Conservation (phyloP, 2,797 vertebrate genomes). For the Decapterus maruadsi region DNA sequence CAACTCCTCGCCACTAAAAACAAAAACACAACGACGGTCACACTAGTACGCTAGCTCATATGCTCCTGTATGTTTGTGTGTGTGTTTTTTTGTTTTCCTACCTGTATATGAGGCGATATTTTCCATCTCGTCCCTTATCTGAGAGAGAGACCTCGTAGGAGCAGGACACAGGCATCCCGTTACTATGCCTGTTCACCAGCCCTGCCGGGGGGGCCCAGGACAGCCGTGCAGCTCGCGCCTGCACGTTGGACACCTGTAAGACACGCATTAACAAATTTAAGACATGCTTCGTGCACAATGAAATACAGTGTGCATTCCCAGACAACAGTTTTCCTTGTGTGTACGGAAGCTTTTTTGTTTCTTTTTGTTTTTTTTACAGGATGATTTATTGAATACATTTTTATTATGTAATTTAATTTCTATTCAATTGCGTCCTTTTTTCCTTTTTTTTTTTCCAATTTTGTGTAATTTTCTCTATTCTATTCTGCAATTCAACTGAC, state of each 20-base stretch:
- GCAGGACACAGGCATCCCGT: constrained; percentile 91
- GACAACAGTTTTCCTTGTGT: neutral
- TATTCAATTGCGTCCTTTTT: neutral
- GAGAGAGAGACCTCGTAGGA: constrained; percentile 96
- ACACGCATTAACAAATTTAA: neutral
- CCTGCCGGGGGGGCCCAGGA: constrained; percentile 93
- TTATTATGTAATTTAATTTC: neutral
- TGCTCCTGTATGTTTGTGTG: neutral
- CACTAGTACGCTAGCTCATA: neutral
- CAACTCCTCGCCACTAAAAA: constrained; percentile 94
- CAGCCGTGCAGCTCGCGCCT: constrained; percentile 90
- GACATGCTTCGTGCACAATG: neutral
- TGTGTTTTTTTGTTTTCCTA: constrained; percentile 45
- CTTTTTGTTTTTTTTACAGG: too few species aligned
- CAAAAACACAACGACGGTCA: neutral
- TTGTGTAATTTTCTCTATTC: neutral
- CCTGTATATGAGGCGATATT: constrained; percentile 97
- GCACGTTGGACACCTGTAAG: constrained; percentile 91
- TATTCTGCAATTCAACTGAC: neutral
- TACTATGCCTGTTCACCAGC: constrained; percentile 89
- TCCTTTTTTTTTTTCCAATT: neutral
- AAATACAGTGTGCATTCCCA: too few species aligned
- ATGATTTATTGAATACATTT: neutral
- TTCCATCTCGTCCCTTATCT: constrained; percentile 96
- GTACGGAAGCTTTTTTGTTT: too few species aligned